A percentile compares a stretch with the other conserved stretches of the same genome.
Evolutionary conservation across 1,140 invertebrate species (phyloP).

Genomic region (Scaptodrosophila lebanonensis): DNA sequence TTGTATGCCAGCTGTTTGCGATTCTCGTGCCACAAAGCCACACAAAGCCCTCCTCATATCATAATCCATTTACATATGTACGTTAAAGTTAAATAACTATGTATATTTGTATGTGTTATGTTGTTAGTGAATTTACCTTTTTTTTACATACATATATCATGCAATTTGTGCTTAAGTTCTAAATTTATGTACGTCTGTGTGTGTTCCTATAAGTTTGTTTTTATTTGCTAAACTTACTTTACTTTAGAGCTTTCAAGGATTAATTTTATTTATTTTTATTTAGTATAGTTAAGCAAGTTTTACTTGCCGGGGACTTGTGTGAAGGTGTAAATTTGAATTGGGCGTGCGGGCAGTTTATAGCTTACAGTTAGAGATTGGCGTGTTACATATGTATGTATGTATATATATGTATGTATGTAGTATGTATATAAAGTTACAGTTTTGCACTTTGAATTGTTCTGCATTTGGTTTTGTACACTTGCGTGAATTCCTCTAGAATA

Average conservation of each 20-base stretch:
- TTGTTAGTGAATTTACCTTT: slow-evolving; percentile 31
- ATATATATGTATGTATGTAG: slow-evolving; percentile 25
- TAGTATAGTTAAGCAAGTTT: slow-evolving; percentile 8
- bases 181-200: slow-evolving; percentile 31
- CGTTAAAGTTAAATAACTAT: no score
- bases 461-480: slow-evolving; percentile 62
- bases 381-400: slow-evolving; percentile 24
- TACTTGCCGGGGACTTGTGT: slow-evolving; percentile 28
- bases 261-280: slow-evolving; percentile 36
- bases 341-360: slow-evolving; percentile 38
- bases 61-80: slow-evolving; percentile 32
- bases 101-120: no score
- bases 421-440: slow-evolving; percentile 28
- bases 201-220: slow-evolving; percentile 23
- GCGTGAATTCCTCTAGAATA: slow-evolving; percentile 54
- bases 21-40: slow-evolving; percentile 2
- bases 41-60: slow-evolving; percentile 1
- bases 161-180: slow-evolving; percentile 32
- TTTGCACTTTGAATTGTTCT: slow-evolving; percentile 60
- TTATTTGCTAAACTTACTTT: slow-evolving; percentile 27
- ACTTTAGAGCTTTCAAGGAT: slow-evolving; percentile 14
- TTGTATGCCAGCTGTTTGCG: slow-evolving; percentile 3
- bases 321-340: slow-evolving; percentile 21
- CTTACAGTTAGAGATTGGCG: slow-evolving; percentile 21
- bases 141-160: slow-evolving; percentile 11